Percentiles rank a stretch among this genome's conserved stretches.
Conservation (phyloP, 2,113 vertebrate genomes). For the Myxocyprinus asiaticus region DNA sequence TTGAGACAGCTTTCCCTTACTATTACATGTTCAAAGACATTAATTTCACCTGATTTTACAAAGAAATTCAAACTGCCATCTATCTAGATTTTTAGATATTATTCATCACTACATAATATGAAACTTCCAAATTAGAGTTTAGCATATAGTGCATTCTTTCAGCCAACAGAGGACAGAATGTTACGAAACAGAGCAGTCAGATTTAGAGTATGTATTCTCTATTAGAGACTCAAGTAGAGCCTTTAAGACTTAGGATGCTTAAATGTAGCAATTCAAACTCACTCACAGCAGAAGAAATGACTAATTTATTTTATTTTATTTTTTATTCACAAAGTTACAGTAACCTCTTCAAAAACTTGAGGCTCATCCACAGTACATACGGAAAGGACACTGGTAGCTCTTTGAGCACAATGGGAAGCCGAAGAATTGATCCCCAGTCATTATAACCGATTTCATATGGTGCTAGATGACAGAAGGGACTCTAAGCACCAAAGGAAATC, state of each 20-base stretch:
- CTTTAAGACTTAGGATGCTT: background rate
- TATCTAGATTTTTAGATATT: no score
- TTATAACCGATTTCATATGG: slow-evolving; percentile 99
- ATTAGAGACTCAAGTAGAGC: no score
- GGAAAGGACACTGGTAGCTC: background rate
- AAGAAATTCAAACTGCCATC: no score
- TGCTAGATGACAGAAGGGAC: slow-evolving; percentile 93
- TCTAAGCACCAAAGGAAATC: slow-evolving; percentile 99
- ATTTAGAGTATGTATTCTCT: no score
- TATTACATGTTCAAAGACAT: no score
- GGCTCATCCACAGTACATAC: background rate
- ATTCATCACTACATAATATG: no score
- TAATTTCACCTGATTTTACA: no score
- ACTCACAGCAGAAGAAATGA: no score
- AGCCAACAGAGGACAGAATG: slow-evolving; percentile 27
- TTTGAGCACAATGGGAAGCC: background rate
- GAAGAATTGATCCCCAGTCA: slow-evolving; percentile 82
- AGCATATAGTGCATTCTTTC: background rate
- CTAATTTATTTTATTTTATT: no score
- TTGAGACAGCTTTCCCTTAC: no score
- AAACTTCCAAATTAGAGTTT: background rate
- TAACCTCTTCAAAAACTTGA: background rate
- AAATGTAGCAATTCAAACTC: no score
- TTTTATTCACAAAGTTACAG: no score
- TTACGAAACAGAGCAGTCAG: background rate